Percentiles rank a stretch among this genome's conserved stretches.
Evolutionary conservation across 2,888 invertebrate genomes (phyloP).

Genomic region (Aphodius granarius): DNA sequence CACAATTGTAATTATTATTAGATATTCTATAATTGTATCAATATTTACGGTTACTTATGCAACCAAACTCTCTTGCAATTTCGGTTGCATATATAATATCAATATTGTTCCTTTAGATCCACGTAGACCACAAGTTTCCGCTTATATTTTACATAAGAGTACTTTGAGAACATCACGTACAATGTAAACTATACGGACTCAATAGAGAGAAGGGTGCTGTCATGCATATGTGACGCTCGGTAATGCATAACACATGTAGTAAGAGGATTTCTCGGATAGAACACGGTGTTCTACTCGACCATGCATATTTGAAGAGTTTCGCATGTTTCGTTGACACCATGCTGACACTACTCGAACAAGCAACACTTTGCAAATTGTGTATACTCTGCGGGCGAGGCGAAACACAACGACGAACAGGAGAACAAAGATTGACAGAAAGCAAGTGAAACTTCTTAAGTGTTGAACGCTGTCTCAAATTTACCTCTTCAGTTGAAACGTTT

Average conservation of each 20-base stretch:
- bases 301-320: conserved; percentile 33
- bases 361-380: conserved; percentile 7
- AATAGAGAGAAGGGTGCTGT: neutral
- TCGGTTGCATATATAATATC: too few relatives aligned
- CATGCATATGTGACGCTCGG: neutral
- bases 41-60: too few relatives aligned
- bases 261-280: conserved; percentile 28
- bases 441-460: neutral
- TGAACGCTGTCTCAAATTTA: neutral
- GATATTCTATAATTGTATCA: too few relatives aligned
- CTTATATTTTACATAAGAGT: too few relatives aligned
- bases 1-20: too few relatives aligned
- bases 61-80: too few relatives aligned
- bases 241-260: conserved; percentile 34
- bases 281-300: conserved; percentile 21
- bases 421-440: neutral
- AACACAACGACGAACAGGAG: neutral
- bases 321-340: conserved; percentile 19
- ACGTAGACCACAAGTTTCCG: too few relatives aligned
- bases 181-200: too few relatives aligned
- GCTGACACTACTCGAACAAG: conserved; percentile 15
- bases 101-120: neutral
- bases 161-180: too few relatives aligned
- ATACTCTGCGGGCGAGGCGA: neutral
- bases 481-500: neutral